Evolutionary conservation across 1,140 invertebrate genomes (phyloP).

Genomic region (Leptopilina clavipes): DNA sequence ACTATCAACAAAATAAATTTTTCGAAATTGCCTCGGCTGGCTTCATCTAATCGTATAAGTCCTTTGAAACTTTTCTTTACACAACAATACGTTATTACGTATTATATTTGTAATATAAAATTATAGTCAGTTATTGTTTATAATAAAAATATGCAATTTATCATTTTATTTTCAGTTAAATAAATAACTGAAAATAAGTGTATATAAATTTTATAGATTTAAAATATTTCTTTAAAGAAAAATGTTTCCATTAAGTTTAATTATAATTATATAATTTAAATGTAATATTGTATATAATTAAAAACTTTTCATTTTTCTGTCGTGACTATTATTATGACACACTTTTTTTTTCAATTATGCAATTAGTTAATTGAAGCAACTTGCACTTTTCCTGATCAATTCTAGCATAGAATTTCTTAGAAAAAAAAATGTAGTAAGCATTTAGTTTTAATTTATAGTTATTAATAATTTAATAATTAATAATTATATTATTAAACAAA

Average conservation of each 20-base stretch:
- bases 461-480: neutral
- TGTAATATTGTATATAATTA: neutral
- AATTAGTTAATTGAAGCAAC: neutral
- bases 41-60: neutral
- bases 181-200: too few relatives aligned
- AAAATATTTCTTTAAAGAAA: too few relatives aligned
- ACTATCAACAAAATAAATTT: conserved; percentile 34
- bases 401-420: neutral
- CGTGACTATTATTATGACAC: neutral
- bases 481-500: neutral
- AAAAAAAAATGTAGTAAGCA: conserved; percentile 2
- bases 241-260: too few relatives aligned
- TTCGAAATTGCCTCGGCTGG: neutral
- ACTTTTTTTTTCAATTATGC: neutral
- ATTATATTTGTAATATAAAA: too few relatives aligned
- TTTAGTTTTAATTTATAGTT: neutral
- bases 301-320: neutral
- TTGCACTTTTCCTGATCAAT: neutral
- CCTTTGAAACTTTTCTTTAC: too few relatives aligned
- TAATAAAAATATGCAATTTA: too few relatives aligned
- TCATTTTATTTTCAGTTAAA: too few relatives aligned
- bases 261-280: too few relatives aligned
- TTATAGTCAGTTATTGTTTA: too few relatives aligned
- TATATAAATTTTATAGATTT: too few relatives aligned
- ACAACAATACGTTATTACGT: too few relatives aligned